Evolutionary conservation across 2,797 vertebrate genomes (phyloP).

Genomic region (Fistularia tabacaria): DNA sequence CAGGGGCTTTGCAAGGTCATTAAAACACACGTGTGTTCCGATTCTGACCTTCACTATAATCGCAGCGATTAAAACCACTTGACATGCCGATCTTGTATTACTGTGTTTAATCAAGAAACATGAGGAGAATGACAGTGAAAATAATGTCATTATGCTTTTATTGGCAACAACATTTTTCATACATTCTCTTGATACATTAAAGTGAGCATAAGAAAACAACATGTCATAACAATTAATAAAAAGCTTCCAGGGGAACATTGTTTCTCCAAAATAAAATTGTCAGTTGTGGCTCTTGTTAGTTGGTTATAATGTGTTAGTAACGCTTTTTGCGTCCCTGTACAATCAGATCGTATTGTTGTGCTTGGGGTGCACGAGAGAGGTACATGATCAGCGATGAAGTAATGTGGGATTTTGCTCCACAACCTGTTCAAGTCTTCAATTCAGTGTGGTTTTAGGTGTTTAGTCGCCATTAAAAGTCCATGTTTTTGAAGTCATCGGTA

Average conservation of each 20-base stretch:
- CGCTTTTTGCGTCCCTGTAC: constrained; percentile 9
- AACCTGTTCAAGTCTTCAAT: constrained; percentile 23
- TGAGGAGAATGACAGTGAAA: not conserved
- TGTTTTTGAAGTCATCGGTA: constrained; percentile 81
- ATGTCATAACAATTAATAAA: constrained; percentile 25
- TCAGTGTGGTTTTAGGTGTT: constrained; percentile 2
- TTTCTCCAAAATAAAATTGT: constrained; percentile 20
- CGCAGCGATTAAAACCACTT: constrained; percentile 21
- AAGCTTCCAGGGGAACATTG: not conserved
- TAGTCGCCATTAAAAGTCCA: constrained; percentile 65
- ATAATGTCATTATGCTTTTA: constrained; percentile 43
- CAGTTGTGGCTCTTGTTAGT: constrained; percentile 7
- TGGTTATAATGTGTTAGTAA: constrained; percentile 7
- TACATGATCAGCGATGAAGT: constrained; percentile 25
- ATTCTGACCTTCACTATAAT: constrained; percentile 24
- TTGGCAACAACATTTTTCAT: constrained; percentile 41
- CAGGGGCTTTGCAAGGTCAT: constrained; percentile 8
- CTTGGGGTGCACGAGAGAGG: constrained; percentile 27
- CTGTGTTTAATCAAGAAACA: constrained; percentile 25
- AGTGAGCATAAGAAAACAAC: constrained; percentile 26
- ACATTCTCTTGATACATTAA: constrained; percentile 41
- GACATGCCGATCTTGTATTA: constrained; percentile 3
- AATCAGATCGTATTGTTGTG: constrained; percentile 5
- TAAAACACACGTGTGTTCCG: not conserved
- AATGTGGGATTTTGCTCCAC: constrained; percentile 22